Conservation (phyloP, 2,113 vertebrate genomes). For the Centrocercus urophasianus region DNA sequence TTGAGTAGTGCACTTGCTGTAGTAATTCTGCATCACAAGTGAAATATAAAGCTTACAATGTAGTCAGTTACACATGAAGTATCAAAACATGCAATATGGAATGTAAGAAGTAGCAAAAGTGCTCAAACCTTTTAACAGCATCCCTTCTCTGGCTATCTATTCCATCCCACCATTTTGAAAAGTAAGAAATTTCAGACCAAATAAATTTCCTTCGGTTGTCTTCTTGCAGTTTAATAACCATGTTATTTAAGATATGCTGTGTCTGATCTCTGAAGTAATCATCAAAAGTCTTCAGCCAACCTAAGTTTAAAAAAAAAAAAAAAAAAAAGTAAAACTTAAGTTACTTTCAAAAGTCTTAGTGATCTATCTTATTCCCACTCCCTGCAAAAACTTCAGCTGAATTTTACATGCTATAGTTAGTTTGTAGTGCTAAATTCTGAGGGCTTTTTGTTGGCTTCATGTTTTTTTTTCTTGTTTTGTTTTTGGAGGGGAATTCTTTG, state of each 20-base stretch:
- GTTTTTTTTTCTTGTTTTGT: background rate
- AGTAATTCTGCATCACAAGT: background rate
- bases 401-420: background rate
- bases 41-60: background rate
- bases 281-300: conserved; percentile 96
- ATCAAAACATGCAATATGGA: background rate
- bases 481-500: too few species aligned
- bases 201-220: conserved; percentile 89
- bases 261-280: conserved; percentile 93
- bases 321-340: conserved; percentile 41
- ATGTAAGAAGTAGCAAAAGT: background rate
- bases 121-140: conserved; percentile 87
- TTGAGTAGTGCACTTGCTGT: background rate
- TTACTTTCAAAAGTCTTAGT: background rate
- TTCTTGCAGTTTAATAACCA: conserved; percentile 89
- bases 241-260: conserved; percentile 92
- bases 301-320: conserved; percentile 73
- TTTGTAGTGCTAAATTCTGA: background rate
- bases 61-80: background rate
- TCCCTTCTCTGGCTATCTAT: conserved; percentile 88
- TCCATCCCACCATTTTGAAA: conserved; percentile 92
- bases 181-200: conserved; percentile 93
- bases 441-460: too few species aligned
- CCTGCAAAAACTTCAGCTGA: background rate
- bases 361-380: background rate